These are phyloP conservation scores for Prostheceraeus crozeri DNA, from an alignment of 2,888 invertebrate genomes.

Conservation along the genomic window DNA sequence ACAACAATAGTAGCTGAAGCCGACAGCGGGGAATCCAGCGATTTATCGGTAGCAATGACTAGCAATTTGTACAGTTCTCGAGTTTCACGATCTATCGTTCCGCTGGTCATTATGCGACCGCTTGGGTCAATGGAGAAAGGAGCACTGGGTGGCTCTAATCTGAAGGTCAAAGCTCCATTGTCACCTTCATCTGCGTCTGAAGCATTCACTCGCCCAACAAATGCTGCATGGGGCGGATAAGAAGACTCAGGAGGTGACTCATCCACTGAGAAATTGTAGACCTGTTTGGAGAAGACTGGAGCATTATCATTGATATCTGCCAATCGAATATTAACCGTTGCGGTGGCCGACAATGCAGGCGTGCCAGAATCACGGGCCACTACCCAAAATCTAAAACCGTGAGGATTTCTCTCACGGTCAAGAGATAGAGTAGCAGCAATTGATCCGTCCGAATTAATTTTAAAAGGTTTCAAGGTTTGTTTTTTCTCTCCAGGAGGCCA, in stretches of 20 bases:
- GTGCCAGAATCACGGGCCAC: slow-evolving; percentile 26
- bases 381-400: slow-evolving; percentile 28
- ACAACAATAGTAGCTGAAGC: slow-evolving; percentile 3
- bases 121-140: no score
- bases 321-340: slow-evolving; percentile 15
- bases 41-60: not conserved
- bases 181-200: slow-evolving; percentile 16
- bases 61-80: not conserved
- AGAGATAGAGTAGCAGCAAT: slow-evolving; percentile 24
- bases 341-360: slow-evolving; percentile 23
- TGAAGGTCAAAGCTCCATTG: slow-evolving; percentile 28
- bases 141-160: not conserved
- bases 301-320: slow-evolving; percentile 31
- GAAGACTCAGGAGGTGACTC: slow-evolving; percentile 1
- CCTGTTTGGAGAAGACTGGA: slow-evolving; percentile 15
- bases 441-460: not conserved
- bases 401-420: slow-evolving; percentile 29
- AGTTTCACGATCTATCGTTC: slow-evolving; percentile 16
- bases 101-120: not conserved
- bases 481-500: slow-evolving; percentile 28
- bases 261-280: not conserved
- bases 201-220: not conserved
- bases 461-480: slow-evolving; percentile 29
- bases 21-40: no score
- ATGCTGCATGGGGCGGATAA: no score